Base-by-base conservation (phyloP, 2,888 invertebrate species). In the Dexiosoma caninum region DNA sequence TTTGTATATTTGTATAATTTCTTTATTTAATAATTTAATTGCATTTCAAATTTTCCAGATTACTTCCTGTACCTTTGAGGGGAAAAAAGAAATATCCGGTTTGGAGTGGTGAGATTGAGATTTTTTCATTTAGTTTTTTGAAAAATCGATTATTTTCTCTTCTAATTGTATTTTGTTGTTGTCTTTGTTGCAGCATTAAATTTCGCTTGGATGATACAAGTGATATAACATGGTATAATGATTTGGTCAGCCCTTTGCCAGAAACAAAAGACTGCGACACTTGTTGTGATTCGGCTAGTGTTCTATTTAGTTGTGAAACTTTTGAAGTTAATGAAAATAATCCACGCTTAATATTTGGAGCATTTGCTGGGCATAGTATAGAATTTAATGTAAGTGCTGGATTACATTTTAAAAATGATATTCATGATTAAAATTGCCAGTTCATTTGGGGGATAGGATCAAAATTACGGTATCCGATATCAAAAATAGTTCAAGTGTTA, bases 271-370 rank as follows among this genome's bases (percentile, higher is more conserved):
- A 87, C 85, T 86, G 88, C 78, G 85, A 85, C 82, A 85, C 84
- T 77, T 88, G 86, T 83, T 88, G 86, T 84, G 87, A 89, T 66
- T 87, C 89, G 67, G 89, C 90, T 3, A 90, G 93, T 85, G 93
- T 93, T 32, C 90, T 94, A 84, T 94, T 94, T 87, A 92, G 91
- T 85, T 94, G 93, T 90, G 93, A 94, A 88, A 93, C 93, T n/a
- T 94, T 93, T 86, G 93, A 94, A 90, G 89, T 91, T 9, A 89
- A 91, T 81, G 88, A 87, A 76, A 62, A 79, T 32, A 87, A 88
- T 84, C 89, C 89, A 16, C 86, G 88, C 67, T 87, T 93, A 32
- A 89, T 92, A 78, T 93, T 93, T 88, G 93, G 93, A 32, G 92
- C 93, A 42, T 93, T 92, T 87, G 92, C 92, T 37, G 94, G 93